Evolutionary conservation across 2,888 invertebrate species (phyloP).

Genomic region (Drosophila kokeensis): DNA sequence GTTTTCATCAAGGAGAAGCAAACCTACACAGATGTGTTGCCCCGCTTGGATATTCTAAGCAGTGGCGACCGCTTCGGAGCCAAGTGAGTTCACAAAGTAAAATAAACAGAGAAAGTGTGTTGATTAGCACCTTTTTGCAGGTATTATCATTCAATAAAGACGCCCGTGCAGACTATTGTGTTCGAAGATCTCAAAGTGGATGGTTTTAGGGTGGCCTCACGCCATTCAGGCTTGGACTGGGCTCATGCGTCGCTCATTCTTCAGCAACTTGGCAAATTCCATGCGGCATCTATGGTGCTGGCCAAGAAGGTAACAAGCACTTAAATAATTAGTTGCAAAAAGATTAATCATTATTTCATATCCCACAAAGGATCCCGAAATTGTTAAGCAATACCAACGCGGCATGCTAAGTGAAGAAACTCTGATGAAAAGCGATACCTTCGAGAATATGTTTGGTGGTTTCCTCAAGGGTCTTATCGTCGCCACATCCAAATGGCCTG

Average conservation of each 20-base stretch:
- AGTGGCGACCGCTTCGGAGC: constrained; percentile 78
- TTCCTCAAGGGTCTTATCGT: constrained; percentile 70
- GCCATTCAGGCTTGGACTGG: constrained; percentile 86
- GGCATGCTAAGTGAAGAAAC: constrained; percentile 68
- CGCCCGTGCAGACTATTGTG: constrained; percentile 82
- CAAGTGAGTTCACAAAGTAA: constrained; percentile 58
- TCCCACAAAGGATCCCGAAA: constrained; percentile 55
- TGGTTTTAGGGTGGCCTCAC: constrained; percentile 86
- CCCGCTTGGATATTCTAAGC: constrained; percentile 83
- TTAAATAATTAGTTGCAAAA: no score
- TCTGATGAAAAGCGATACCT: constrained; percentile 57
- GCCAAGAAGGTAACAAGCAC: constrained; percentile 85
- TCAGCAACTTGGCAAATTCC: constrained; percentile 86
- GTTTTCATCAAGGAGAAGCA: constrained; percentile 85
- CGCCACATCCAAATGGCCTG: constrained; percentile 83
- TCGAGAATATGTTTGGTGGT: constrained; percentile 66
- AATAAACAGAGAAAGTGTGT: background rate
- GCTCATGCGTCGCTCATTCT: constrained; percentile 86
- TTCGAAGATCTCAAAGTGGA: constrained; percentile 86
- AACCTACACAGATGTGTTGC: constrained; percentile 83
- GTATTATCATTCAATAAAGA: constrained; percentile 71
- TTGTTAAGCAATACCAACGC: constrained; percentile 55
- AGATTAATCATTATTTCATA: background rate
- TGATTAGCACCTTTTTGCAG: constrained; percentile 38
- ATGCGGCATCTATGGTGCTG: constrained; percentile 86